Percentiles rank a stretch among this genome's conserved stretches.
Conservation (phyloP, 2,888 invertebrate genomes). For the Spodoptera picta region DNA sequence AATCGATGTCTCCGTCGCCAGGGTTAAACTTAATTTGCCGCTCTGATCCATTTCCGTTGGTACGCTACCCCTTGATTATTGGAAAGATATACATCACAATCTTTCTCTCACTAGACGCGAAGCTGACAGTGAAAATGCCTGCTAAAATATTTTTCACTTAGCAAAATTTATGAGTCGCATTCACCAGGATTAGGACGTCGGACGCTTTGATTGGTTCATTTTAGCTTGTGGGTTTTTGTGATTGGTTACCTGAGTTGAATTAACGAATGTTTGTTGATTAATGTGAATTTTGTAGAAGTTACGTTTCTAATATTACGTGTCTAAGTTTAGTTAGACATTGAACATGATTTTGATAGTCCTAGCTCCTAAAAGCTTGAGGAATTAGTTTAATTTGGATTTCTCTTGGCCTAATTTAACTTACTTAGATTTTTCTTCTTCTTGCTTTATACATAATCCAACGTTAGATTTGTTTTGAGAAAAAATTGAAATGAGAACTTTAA, state of each 20-base stretch:
- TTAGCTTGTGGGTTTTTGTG: background rate
- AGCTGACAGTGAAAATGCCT: conserved; percentile 51
- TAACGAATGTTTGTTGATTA: background rate
- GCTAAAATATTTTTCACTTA: conserved; percentile 54
- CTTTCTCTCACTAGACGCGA: conserved; percentile 54
- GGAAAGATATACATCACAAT: conserved; percentile 70
- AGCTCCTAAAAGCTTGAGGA: too few species aligned
- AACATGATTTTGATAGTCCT: too few species aligned
- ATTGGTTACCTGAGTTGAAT: background rate
- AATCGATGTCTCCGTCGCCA: conserved; percentile 57
- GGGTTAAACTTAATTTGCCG: conserved; percentile 76
- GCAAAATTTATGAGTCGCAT: conserved; percentile 41
- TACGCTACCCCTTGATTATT: conserved; percentile 70
- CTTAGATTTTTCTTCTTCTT: too few species aligned
- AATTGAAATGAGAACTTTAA: too few species aligned
- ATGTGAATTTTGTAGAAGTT: too few species aligned
- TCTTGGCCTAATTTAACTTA: too few species aligned
- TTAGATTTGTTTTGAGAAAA: too few species aligned
- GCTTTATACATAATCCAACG: too few species aligned
- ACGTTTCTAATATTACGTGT: too few species aligned
- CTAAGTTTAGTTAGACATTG: too few species aligned
- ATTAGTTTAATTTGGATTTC: too few species aligned
- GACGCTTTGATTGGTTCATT: conserved; percentile 41
- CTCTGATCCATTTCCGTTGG: conserved; percentile 74
- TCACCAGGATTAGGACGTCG: conserved; percentile 37